A percentile compares a stretch with the other conserved stretches of the same genome.
phyloP scores from a whole-genome alignment of 2,797 vertebrate species.

The Percopsis omiscomaycus region DNA sequence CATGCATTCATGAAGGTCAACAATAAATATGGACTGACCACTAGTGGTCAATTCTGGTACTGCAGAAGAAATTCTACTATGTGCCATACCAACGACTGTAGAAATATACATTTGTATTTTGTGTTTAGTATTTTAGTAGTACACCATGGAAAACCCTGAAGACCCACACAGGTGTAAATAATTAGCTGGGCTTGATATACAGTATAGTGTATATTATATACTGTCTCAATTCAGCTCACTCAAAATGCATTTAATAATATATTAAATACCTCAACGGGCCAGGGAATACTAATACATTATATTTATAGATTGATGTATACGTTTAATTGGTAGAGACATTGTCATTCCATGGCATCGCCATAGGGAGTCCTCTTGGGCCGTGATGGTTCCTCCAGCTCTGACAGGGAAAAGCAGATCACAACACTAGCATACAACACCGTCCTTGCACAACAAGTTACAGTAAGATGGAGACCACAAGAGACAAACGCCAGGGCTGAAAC shows the following conservation, averaged over 20 bases:
- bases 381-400: slow-evolving; percentile 50
- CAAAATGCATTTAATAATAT: too few relatives aligned
- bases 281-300: not conserved
- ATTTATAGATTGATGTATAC: not conserved
- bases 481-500: too few relatives aligned
- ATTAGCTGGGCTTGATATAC: too few relatives aligned
- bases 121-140: slow-evolving; percentile 43
- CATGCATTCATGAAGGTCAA: not conserved
- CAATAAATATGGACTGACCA: slow-evolving; percentile 12
- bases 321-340: not conserved
- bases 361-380: slow-evolving; percentile 68
- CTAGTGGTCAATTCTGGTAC: slow-evolving; percentile 29
- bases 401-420: slow-evolving; percentile 18
- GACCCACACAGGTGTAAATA: slow-evolving; percentile 17
- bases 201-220: too few relatives aligned
- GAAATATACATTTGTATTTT: slow-evolving; percentile 31
- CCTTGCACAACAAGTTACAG: not conserved
- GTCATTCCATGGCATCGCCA: slow-evolving; percentile 76
- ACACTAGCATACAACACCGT: not conserved
- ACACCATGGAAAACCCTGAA: slow-evolving; percentile 39
- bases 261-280: too few relatives aligned
- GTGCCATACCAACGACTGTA: slow-evolving; percentile 40
- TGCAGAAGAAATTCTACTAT: slow-evolving; percentile 21
- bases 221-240: too few relatives aligned
- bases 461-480: too few relatives aligned